Base-by-base conservation (phyloP, 1,140 invertebrate genomes). In the Druon quercuslanigerum region DNA sequence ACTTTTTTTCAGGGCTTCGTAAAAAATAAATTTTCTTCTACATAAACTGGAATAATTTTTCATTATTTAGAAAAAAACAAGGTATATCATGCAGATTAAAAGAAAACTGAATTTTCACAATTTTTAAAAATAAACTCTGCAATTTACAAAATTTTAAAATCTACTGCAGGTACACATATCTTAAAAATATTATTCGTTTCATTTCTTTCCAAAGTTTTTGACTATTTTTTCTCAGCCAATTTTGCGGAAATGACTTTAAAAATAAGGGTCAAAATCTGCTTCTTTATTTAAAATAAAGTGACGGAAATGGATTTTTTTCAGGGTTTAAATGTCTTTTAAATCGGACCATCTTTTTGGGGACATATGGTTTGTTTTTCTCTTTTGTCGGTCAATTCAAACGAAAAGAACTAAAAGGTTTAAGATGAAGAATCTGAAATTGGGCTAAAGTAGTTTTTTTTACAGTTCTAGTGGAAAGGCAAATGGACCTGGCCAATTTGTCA, bases 301-400 rank as follows among this genome's bases (percentile, higher is more conserved):
- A 66, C 60, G 60, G 60, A 66, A 66, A 66, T 66, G 60, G 60
- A 66, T 14, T 33, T 66, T 33, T 66, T 25, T 14, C 16, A 46
- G 40, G 1, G 40, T 66, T 25, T 66, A 9, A 0, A 16, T 66
- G 60, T 46, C 60, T 16, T 40, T 66, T 66, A 66, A 66, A 66
- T 66, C 9, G 25, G 60, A 25, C 25, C 40, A 14, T 40, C 16
- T 33, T 66, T 46, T 16, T 9, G 33, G 60, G n/a, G 40, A 66
- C 60, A 66, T 66, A 40, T 66, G 60, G 8, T 46, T 11, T 46
- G 40, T 46, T 46, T 46, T 11, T 46, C 25, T 46, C 8, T 40
- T 66, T 66, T 40, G 60, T 40, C 60, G 60, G 60, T n/a, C 4
- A 46, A 40, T 40, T 66, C 60, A 40, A 66, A 66, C 46, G 60